Percentiles rank a stretch among this genome's conserved stretches.
Evolutionary conservation across 2,888 invertebrate species (phyloP).

Genomic region (Blastobasis adustella): DNA sequence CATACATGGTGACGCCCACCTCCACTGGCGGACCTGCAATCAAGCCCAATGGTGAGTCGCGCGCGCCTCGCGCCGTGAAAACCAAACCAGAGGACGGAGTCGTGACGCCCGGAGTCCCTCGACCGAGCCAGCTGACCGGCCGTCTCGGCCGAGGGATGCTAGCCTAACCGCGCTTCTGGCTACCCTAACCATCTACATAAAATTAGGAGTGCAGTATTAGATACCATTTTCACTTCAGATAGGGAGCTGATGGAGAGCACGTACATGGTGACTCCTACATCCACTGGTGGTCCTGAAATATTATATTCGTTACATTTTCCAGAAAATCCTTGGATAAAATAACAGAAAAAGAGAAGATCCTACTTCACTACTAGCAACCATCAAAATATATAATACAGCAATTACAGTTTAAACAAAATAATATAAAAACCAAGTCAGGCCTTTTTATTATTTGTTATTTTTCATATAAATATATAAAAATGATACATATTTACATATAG

Average conservation of each 20-base stretch:
- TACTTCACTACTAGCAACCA: too few relatives aligned
- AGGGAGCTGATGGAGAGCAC: constrained; percentile 88
- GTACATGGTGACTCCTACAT: constrained; percentile 88
- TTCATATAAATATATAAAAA: too few relatives aligned
- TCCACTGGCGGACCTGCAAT: constrained; percentile 97
- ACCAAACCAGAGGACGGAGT: constrained; percentile 49
- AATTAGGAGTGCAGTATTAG: constrained; percentile 41
- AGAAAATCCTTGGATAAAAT: constrained; percentile 9
- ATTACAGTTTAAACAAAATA: too few relatives aligned
- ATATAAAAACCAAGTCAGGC: too few relatives aligned
- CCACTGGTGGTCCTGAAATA: constrained; percentile 84
- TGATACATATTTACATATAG: too few relatives aligned
- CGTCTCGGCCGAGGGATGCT: constrained; percentile 38
- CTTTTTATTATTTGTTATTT: too few relatives aligned
- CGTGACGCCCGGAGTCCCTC: constrained; percentile 33
- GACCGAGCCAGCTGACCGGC: constrained; percentile 27
- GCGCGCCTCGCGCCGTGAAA: constrained; percentile 42
- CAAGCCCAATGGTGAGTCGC: constrained; percentile 68
- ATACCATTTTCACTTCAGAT: constrained; percentile 89
- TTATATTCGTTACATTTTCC: constrained; percentile 40
- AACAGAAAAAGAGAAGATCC: too few relatives aligned
- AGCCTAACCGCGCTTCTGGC: constrained; percentile 28
- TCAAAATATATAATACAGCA: too few relatives aligned
- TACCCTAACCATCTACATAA: constrained; percentile 43
- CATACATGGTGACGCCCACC: constrained; percentile 98